A percentile compares a stretch with the other conserved stretches of the same genome.
phyloP scores from a whole-genome alignment of 2,888 invertebrate genomes.

The Pimpla rufipes region DNA sequence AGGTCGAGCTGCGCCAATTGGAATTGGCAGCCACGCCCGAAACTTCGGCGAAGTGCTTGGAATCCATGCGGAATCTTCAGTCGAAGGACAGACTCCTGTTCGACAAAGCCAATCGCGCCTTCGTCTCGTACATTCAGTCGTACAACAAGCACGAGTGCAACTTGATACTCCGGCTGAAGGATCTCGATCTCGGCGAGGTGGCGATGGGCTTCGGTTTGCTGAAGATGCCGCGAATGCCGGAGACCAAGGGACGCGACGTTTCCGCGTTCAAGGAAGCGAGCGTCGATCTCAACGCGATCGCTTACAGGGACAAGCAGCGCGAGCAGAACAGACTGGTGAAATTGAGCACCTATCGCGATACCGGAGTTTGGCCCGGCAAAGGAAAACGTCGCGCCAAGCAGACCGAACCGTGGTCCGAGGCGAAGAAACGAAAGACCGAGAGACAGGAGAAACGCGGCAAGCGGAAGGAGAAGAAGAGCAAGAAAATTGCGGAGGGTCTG shows the following conservation, averaged over 20 bases:
- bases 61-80: slow-evolving; percentile 89
- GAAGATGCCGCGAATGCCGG: slow-evolving; percentile 97
- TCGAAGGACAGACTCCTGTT: slow-evolving; percentile 91
- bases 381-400: slow-evolving; percentile 87
- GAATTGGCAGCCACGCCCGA: slow-evolving; percentile 83
- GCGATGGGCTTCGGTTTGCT: slow-evolving; percentile 96
- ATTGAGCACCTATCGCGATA: slow-evolving; percentile 89
- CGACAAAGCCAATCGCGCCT: slow-evolving; percentile 96
- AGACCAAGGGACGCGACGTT: slow-evolving; percentile 90
- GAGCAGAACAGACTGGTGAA: slow-evolving; percentile 91
- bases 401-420: slow-evolving; percentile 92
- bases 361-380: slow-evolving; percentile 91
- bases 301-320: slow-evolving; percentile 92
- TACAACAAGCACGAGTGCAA: slow-evolving; percentile 98
- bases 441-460: slow-evolving; percentile 88
- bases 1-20: slow-evolving; percentile 89
- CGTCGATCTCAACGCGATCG: slow-evolving; percentile 91
- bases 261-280: slow-evolving; percentile 87
- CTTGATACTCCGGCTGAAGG: slow-evolving; percentile 94
- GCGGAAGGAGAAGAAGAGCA: slow-evolving; percentile 88
- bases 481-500: slow-evolving; percentile 84
- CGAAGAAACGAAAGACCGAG: slow-evolving; percentile 90
- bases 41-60: slow-evolving; percentile 85
- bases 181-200: slow-evolving; percentile 93
- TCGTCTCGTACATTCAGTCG: slow-evolving; percentile 97